Evolutionary conservation across 2,888 invertebrate species (phyloP), one percentile per base, ranked within the genome.

Genomic region (Meteorus cinctellus): DNA sequence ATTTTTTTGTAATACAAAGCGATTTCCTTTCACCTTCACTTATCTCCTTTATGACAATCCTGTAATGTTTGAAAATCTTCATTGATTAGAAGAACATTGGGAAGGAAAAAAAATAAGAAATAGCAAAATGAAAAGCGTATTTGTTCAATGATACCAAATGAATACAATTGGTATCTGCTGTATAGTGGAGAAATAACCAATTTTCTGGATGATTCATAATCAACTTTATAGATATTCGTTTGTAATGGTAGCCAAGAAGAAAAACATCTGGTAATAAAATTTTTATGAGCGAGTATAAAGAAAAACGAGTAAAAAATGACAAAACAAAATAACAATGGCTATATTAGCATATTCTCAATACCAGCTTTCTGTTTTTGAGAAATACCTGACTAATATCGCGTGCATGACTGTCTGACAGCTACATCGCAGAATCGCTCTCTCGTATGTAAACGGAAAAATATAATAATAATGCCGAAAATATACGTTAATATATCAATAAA

Each of bases 1-100:
- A 51, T 51, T 76, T 72, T 62, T 76, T 76, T 72, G 48, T 76
- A 65, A 66, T 62, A 27, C n/a, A 55, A 48, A 19, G 29, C 55
- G 41, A 66, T 73, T 59, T 65, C 66, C 62, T 71, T 71, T 55
- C 41, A 73, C 66, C 73, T 59, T 67, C 66, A 31, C 19, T 55
- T 66, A 66, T n/a, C 19, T 45, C 71, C 71, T 36, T 31, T n/a
- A 24, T 19, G 4, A 19, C 16, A 5, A 62, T 62, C 62, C 62
- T 62, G 31, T 62, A 62, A 24, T 24, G 3, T 10, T 60, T 2
- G 41, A 6, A 2, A 41, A 41, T 41, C 2, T 41, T 41, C 12
- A 41, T 41, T 41, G 41, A 8, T 10, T 12, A 12, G 12, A 2
- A 41, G 8, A 41, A 24, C 24, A 24, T 1, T 24, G 24, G 24